These are phyloP conservation scores for Meganola albula DNA, from an alignment of 2,888 invertebrate genomes.

Conservation along the genomic window DNA sequence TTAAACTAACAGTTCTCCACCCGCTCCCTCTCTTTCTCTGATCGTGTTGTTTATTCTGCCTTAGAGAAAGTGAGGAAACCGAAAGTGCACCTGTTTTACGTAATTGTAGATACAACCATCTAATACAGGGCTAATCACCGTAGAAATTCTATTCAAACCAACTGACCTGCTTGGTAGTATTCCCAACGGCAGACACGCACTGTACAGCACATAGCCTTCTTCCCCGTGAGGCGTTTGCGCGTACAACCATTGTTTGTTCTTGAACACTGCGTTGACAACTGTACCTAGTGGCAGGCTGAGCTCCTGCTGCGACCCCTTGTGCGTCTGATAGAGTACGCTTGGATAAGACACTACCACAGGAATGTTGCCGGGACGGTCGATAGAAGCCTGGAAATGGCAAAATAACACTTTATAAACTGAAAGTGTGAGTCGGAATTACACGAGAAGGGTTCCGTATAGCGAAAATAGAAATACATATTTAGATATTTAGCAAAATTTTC, in stretches of 20 bases:
- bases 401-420: not conserved
- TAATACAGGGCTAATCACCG: too few species aligned
- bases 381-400: conserved; percentile 79
- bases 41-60: too few species aligned
- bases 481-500: too few species aligned
- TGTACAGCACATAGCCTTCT: conserved; percentile 88
- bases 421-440: too few species aligned
- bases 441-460: too few species aligned
- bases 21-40: too few species aligned
- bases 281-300: conserved; percentile 86
- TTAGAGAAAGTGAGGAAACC: not conserved
- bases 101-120: too few species aligned
- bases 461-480: too few species aligned
- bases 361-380: conserved; percentile 89
- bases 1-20: too few species aligned
- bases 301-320: conserved; percentile 82
- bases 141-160: too few species aligned
- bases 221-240: conserved; percentile 91
- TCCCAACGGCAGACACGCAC: conserved; percentile 87
- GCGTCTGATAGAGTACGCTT: conserved; percentile 85
- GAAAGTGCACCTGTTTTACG: too few species aligned
- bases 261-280: conserved; percentile 91
- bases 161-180: conserved; percentile 78
- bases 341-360: conserved; percentile 89
- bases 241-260: conserved; percentile 90